Evolutionary conservation across 1,140 invertebrate genomes (phyloP).

Genomic region (Episyrphus balteatus): DNA sequence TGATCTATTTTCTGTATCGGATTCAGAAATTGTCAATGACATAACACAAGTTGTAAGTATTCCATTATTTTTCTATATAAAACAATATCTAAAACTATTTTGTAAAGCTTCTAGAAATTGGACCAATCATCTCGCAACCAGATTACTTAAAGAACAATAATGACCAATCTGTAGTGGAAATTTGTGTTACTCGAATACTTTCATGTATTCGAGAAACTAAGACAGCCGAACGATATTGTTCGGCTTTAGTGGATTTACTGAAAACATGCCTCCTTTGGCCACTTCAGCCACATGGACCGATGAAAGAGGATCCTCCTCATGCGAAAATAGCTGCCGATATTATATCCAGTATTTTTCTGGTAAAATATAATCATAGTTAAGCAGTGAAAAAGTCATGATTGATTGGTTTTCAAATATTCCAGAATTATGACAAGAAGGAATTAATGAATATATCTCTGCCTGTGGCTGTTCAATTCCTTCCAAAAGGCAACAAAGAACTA

Average conservation of each 20-base stretch:
- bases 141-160: conserved; percentile 78
- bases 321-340: conserved; percentile 91
- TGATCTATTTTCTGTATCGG: conserved; percentile 78
- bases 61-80: conserved; percentile 5
- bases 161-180: conserved; percentile 88
- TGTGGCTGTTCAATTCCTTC: conserved; percentile 80
- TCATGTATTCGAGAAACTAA: conserved; percentile 82
- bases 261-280: conserved; percentile 82
- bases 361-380: conserved; percentile 39
- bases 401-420: background rate
- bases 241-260: conserved; percentile 67
- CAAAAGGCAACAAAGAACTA: conserved; percentile 80
- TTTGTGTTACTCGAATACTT: conserved; percentile 78
- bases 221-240: conserved; percentile 74
- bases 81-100: background rate
- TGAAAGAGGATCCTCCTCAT: conserved; percentile 83
- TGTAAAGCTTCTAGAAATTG: conserved; percentile 57
- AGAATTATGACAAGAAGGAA: conserved; percentile 73
- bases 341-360: conserved; percentile 86
- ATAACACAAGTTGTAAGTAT: conserved; percentile 66
- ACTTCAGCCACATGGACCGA: conserved; percentile 58
- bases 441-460: conserved; percentile 84
- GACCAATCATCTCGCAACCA: conserved; percentile 63
- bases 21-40: conserved; percentile 75
- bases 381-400: background rate